These are phyloP conservation scores for Nannoperca obscura DNA, from an alignment of 2,797 vertebrate genomes.

Conservation along the genomic window DNA sequence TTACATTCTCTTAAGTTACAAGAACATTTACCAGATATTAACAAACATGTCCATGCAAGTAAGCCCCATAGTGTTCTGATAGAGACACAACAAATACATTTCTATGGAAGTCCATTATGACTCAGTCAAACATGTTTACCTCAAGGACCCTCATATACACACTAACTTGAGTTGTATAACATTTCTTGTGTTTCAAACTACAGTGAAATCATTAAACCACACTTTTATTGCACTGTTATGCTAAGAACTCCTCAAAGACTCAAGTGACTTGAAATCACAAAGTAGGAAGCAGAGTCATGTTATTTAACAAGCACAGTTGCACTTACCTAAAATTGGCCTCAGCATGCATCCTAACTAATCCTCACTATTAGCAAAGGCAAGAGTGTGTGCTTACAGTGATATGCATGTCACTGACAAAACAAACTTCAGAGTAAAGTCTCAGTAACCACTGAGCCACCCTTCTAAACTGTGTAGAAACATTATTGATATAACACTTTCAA, in stretches of 20 bases:
- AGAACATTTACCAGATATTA: not conserved
- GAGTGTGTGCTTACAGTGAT: not conserved
- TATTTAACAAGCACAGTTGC: not conserved
- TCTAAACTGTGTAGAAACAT: not conserved
- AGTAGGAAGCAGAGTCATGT: not conserved
- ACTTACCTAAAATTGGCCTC: not conserved
- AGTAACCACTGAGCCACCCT: not conserved
- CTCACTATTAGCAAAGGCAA: not conserved
- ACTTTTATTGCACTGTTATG: not conserved
- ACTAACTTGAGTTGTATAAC: not conserved
- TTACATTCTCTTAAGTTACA: not conserved
- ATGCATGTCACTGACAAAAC: not conserved
- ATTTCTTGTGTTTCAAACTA: not conserved
- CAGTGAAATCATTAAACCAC: not conserved
- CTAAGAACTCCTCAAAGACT: not conserved
- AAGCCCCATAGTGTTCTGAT: not conserved
- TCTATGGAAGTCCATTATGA: not conserved
- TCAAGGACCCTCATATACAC: not conserved
- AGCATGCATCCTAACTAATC: not conserved
- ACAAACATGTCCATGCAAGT: not conserved
- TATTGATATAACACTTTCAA: not conserved
- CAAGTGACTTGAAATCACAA: not conserved
- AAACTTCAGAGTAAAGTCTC: not conserved
- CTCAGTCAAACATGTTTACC: constrained; percentile 2
- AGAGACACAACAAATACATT: not conserved